Evolutionary conservation across 1,140 invertebrate species (phyloP), one percentile per base, ranked within the genome.

Genomic region (Tribolium madens): DNA sequence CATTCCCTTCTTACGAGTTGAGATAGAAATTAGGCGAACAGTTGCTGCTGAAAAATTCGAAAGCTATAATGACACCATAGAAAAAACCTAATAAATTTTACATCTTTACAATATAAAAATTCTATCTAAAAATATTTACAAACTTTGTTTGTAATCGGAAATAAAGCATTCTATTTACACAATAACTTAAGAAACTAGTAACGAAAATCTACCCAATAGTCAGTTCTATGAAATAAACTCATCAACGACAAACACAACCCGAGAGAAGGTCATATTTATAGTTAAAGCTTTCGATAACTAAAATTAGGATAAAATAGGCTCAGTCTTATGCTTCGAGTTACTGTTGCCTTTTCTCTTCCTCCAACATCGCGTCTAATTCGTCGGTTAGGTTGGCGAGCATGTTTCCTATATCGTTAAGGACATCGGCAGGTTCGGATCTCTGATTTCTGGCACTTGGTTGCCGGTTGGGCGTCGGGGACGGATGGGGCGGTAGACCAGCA

Each of bases 361-460:
- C 95, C 79, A 98, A 87, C 95, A 98, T 97, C 76, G 96, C 96
- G 86, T 97, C 96, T 60, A 98, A 87, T 87, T 98, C 96, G 83
- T 97, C 95, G 0, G 96, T 97, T 9, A 98, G 88, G 87, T 97
- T 97, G 68, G 96, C 95, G 74, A 98, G 87, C 96, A 98, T 99
- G 86, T 96, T 96, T 7, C 96, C 97, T 81, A 99, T 99, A 85
- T 99, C 97, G 84, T 96, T 97, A 10, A 99, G 90, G 7, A 98
- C 96, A 87, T 98, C 96, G 2, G 92, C 96, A 4, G 94, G 93
- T 80, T 95, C 95, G 46, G 89, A 78, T 79, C 85, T 83, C 75
- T 84, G 81, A 26, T 81, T 73, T 52, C 77, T 76, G 31, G 68
- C 31, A 72, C 71, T 79, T 18, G 76, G 15, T 85, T 87, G 78